A percentile compares a stretch with the other conserved stretches of the same genome.
Conservation (phyloP, 2,797 vertebrate species). For the Macropus fuliginosus region DNA sequence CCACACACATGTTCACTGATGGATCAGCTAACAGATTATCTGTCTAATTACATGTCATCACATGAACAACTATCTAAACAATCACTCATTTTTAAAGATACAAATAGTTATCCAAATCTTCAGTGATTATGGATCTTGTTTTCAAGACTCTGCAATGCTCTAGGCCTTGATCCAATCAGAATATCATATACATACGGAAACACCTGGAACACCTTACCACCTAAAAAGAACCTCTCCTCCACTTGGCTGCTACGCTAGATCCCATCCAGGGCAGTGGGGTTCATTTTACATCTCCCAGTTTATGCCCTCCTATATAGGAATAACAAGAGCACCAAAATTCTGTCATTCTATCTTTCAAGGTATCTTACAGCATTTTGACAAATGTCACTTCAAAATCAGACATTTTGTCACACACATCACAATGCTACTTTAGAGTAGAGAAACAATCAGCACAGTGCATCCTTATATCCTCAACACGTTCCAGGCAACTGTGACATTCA, state of each 20-base stretch:
- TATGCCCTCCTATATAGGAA: background rate
- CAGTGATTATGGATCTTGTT: background rate
- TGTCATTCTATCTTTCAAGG: background rate
- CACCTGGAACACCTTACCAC: background rate
- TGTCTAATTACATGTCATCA: background rate
- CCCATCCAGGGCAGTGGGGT: background rate
- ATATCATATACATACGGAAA: background rate
- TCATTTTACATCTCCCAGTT: background rate
- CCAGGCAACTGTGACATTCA: background rate
- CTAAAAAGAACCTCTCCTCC: background rate
- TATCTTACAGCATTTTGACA: background rate
- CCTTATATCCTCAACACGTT: background rate
- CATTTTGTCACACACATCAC: background rate
- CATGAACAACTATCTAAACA: background rate
- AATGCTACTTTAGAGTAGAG: background rate
- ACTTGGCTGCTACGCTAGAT: background rate
- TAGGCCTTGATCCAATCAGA: background rate
- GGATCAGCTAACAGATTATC: background rate
- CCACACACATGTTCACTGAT: background rate
- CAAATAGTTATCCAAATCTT: background rate
- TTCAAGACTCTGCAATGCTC: background rate
- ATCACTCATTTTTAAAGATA: background rate
- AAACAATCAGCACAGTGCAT: background rate
- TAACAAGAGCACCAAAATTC: background rate
- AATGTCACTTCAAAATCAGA: background rate